These are phyloP conservation scores for Trichonephila clavata DNA, from an alignment of 1,140 invertebrate species.

Conservation along the genomic window DNA sequence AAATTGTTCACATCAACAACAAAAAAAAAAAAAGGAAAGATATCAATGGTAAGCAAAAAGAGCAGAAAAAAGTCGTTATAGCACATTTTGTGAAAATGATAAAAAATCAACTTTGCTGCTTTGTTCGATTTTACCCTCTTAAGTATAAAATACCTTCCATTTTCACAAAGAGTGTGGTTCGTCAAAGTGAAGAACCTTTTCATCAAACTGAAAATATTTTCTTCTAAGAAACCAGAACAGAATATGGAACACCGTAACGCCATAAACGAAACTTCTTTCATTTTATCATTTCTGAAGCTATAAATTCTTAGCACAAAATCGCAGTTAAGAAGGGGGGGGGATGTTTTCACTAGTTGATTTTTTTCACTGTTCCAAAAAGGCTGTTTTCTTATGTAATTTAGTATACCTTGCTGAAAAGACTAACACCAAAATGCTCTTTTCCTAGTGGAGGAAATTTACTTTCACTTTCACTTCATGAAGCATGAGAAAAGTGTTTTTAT, in stretches of 20 bases:
- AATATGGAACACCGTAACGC: neutral
- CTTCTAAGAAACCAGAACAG: neutral
- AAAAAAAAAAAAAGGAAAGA: too few species aligned
- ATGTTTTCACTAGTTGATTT: neutral
- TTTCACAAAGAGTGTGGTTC: neutral
- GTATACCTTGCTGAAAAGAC: neutral
- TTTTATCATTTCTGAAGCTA: neutral
- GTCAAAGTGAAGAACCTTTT: neutral
- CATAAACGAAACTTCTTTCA: neutral
- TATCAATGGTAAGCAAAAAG: too few species aligned
- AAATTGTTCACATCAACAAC: too few species aligned
- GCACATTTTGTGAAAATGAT: neutral
- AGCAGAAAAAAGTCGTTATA: neutral
- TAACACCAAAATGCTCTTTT: neutral
- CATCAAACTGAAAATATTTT: too few species aligned
- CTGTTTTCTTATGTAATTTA: slow-evolving; percentile 13
- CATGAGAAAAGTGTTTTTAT: neutral
- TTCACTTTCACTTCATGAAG: neutral
- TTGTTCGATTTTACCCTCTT: neutral
- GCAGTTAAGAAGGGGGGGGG: neutral
- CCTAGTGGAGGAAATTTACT: neutral
- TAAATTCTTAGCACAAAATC: neutral
- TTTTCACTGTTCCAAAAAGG: neutral
- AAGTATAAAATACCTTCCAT: neutral
- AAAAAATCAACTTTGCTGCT: neutral